Conservation (phyloP, 2,113 vertebrate genomes). For the Esox niger region DNA sequence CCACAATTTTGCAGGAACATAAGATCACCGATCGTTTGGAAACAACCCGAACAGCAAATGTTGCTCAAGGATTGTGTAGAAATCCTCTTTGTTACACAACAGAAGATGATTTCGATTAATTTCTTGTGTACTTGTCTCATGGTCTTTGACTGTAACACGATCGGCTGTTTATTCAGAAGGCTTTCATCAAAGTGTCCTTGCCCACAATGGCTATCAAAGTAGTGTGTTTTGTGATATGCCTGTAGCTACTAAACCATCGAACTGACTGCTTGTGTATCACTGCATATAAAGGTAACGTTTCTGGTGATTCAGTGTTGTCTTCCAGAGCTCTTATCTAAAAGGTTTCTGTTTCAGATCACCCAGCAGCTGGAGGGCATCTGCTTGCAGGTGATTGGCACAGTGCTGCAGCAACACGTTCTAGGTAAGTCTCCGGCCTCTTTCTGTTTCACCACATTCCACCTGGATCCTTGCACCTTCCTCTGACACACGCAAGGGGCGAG, state of each 20-base stretch:
- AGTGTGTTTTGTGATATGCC: not conserved
- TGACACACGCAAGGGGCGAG: not conserved
- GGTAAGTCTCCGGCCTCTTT: constrained; percentile 70
- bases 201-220: too few species aligned
- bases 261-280: not conserved
- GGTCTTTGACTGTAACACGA: not conserved
- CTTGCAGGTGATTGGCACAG: constrained; percentile 97
- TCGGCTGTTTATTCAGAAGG: not conserved
- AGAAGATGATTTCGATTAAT: not conserved
- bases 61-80: constrained; percentile 5
- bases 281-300: not conserved
- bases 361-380: constrained; percentile 99
- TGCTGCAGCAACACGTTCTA: constrained; percentile 96
- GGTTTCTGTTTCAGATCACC: constrained; percentile 81
- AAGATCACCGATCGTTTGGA: constrained; percentile 25
- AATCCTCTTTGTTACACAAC: too few species aligned
- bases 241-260: not conserved
- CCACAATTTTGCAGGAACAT: constrained; percentile 38
- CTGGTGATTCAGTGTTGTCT: not conserved
- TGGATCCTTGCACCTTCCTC: not conserved
- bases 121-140: not conserved
- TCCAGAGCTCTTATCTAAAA: not conserved
- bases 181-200: not conserved
- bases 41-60: constrained; percentile 16
- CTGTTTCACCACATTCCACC: constrained; percentile 25